Evolutionary conservation across 2,113 vertebrate genomes (phyloP).

Genomic region (Microtus montanus): DNA sequence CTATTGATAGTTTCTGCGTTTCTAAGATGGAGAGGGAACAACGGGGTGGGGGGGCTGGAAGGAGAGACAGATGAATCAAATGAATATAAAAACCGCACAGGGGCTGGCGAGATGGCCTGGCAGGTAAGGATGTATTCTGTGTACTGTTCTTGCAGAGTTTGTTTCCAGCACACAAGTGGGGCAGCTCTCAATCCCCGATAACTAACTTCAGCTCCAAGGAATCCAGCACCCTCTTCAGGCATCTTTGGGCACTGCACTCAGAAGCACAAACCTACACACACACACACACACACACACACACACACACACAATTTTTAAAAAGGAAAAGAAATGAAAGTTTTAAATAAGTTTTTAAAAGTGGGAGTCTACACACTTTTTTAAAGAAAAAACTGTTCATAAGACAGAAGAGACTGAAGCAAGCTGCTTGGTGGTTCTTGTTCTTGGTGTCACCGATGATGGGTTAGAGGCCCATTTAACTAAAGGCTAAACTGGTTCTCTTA

Average conservation of each 20-base stretch:
- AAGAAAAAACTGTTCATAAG: neutral
- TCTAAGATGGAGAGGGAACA: neutral
- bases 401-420: slow-evolving; percentile 74
- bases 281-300: too few species aligned
- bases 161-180: neutral
- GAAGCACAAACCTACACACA: neutral
- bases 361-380: neutral
- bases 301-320: neutral
- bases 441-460: slow-evolving; percentile 69
- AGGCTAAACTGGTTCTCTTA: slow-evolving; percentile 71
- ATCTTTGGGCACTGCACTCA: neutral
- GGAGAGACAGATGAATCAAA: slow-evolving; percentile 55
- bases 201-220: neutral
- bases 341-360: neutral
- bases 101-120: neutral
- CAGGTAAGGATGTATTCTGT: neutral
- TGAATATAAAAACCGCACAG: slow-evolving; percentile 71
- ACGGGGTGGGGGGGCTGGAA: neutral
- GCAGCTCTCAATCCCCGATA: too few species aligned
- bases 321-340: neutral
- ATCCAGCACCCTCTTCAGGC: too few species aligned
- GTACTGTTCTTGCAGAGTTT: neutral
- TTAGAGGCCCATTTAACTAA: slow-evolving; percentile 78
- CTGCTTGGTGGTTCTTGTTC: slow-evolving; percentile 83
- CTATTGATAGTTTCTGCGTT: neutral